These are phyloP conservation scores for Natrix natrix DNA, from an alignment of 2,797 vertebrate genomes.

Conservation along the genomic window DNA sequence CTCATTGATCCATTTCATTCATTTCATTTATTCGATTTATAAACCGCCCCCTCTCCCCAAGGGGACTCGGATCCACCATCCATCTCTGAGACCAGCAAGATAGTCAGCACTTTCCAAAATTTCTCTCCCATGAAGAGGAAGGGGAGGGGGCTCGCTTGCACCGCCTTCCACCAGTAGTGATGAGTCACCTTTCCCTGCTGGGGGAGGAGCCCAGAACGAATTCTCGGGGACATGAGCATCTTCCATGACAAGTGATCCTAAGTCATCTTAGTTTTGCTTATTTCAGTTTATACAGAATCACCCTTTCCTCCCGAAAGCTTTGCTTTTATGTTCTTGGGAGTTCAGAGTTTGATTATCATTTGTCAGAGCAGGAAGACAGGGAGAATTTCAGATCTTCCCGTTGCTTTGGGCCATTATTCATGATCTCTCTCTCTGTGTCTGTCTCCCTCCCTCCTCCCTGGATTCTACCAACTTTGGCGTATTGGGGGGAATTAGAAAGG, in stretches of 20 bases:
- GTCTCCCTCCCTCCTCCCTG: fast-evolving
- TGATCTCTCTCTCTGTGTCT: not conserved
- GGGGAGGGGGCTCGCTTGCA: not conserved
- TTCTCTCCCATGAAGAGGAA: not conserved
- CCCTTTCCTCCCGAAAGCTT: not conserved
- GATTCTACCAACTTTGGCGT: not conserved
- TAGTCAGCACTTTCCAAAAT: not conserved
- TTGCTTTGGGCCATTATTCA: not conserved
- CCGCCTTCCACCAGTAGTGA: not conserved
- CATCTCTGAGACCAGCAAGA: not conserved
- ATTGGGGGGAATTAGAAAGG: fast-evolving
- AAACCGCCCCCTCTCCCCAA: too few species aligned
- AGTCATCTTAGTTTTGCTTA: not conserved
- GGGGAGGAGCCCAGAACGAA: not conserved
- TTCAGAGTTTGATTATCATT: not conserved
- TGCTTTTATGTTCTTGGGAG: not conserved
- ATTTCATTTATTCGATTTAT: too few species aligned
- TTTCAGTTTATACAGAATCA: not conserved
- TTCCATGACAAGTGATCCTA: not conserved
- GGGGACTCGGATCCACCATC: too few species aligned
- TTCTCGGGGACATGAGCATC: not conserved
- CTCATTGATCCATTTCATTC: not conserved
- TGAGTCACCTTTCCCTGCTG: not conserved
- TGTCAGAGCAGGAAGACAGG: not conserved
- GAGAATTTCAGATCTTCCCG: not conserved